Evolutionary conservation across 2,888 invertebrate species (phyloP), one percentile per base, ranked within the genome.

Genomic region (Campoplex capitator): DNA sequence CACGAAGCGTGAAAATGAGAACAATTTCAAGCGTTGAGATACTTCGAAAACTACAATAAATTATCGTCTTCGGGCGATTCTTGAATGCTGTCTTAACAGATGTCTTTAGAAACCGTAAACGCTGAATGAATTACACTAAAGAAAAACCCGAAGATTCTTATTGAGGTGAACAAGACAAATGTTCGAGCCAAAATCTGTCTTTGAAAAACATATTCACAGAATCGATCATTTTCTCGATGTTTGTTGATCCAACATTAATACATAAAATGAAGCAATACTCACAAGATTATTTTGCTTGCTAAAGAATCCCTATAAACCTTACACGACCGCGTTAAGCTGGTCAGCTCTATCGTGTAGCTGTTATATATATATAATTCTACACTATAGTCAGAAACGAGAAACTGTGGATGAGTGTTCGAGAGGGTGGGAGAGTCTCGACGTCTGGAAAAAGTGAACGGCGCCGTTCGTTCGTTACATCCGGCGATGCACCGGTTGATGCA

Each of bases 391-490:
- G 62, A 13, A 45, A 77, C 7, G 51, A 28, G 18, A 35, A 38
- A 62, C 18, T 18, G 67, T 18, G 56, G 54, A 48, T 35, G 68
- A 70, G 58, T 45, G 23, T n/a, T 18, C 2, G 45, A 76, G 45
- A 76, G 62, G 75, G 79, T 83, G 79, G 83, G 83, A 28, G 78
- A 83, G 83, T 86, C 83, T 86, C 83, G 86, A 74, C 86, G 68
- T 45, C 83, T 86, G 86, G 75, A 86, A 86, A 85, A 86, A 83
- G 85, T 86, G 83, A 83, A 75, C 62, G 86, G 86, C 83, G 83
- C 86, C 86, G 42, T 70, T 62, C 68, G 67, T 58, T 65, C 67
- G 42, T 42, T 62, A 54, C 70, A 83, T 79, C 83, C 86, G 86
- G 78, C 70, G 75, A 54, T 82, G 82, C 85, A 85, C 85, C 85